Conservation (phyloP, 2,888 invertebrate species). For the Drosophila multiciliata region DNA sequence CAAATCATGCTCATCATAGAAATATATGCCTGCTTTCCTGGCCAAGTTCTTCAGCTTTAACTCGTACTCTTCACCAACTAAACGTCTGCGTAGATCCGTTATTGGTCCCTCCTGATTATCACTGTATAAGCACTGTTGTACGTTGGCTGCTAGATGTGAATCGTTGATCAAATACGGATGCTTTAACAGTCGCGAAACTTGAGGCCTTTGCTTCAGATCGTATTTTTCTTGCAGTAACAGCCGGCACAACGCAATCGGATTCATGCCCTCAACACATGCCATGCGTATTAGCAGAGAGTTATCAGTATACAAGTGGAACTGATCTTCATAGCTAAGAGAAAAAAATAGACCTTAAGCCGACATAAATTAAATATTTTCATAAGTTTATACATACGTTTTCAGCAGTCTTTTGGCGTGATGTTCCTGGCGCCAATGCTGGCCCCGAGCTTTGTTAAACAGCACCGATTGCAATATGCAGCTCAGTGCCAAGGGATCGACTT, state of each 20-base stretch:
- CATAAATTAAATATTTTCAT: neutral
- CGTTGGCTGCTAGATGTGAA: constrained; percentile 78
- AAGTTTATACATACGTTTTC: constrained; percentile 65
- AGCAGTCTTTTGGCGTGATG: constrained; percentile 86
- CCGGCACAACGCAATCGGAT: constrained; percentile 81
- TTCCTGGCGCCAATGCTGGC: constrained; percentile 87
- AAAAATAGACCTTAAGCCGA: neutral
- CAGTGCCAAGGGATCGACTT: constrained; percentile 87
- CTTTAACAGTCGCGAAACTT: constrained; percentile 78
- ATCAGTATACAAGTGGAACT: constrained; percentile 43
- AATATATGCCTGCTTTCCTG: constrained; percentile 87
- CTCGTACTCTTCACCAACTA: constrained; percentile 94
- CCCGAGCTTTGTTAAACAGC: constrained; percentile 88
- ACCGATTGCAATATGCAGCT: constrained; percentile 90
- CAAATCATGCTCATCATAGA: constrained; percentile 91
- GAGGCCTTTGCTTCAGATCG: constrained; percentile 65
- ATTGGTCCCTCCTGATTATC: constrained; percentile 94
- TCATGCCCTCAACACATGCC: constrained; percentile 69
- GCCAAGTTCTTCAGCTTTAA: constrained; percentile 86
- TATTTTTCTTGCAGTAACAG: constrained; percentile 81
- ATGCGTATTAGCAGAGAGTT: constrained; percentile 75
- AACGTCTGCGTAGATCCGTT: constrained; percentile 92
- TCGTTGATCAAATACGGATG: constrained; percentile 82
- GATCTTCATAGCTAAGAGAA: constrained; percentile 71
- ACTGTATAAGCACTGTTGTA: constrained; percentile 89